These are phyloP conservation scores for Larimichthys polyactis DNA, from an alignment of 2,113 vertebrate genomes.

Conservation along the genomic window DNA sequence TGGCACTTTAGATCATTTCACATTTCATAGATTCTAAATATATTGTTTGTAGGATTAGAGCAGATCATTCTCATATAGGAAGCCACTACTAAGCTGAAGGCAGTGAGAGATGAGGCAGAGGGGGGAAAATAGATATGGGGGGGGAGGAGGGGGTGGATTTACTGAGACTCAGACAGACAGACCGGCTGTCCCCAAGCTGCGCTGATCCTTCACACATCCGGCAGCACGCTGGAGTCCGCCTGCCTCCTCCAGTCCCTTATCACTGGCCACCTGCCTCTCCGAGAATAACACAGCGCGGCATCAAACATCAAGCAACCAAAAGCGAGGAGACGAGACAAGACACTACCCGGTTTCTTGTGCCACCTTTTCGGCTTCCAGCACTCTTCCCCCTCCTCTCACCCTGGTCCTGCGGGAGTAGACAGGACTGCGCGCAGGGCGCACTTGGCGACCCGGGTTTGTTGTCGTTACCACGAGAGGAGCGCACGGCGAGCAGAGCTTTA, in stretches of 20 bases:
- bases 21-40: background rate
- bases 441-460: conserved; percentile 76
- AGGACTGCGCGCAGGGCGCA: conserved; percentile 32
- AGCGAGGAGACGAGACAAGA: conserved; percentile 12
- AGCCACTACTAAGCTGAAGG: conserved; percentile 42
- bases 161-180: conserved; percentile 74
- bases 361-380: conserved; percentile 14
- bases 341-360: background rate
- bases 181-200: conserved; percentile 77
- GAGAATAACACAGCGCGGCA: conserved; percentile 51
- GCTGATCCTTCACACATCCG: conserved; percentile 74
- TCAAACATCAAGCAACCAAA: background rate
- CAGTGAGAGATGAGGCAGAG: conserved; percentile 51
- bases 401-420: conserved; percentile 36
- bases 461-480: conserved; percentile 65
- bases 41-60: conserved; percentile 16
- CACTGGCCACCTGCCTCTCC: conserved; percentile 74
- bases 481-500: background rate
- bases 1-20: background rate
- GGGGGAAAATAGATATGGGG: conserved; percentile 58
- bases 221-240: conserved; percentile 52
- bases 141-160: conserved; percentile 62
- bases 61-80: conserved; percentile 41
- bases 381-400: background rate
- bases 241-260: conserved; percentile 22